A percentile compares a stretch with the other conserved stretches of the same genome.
These are phyloP conservation scores for Phlogophora meticulosa DNA, from an alignment of 2,888 invertebrate genomes.

Conservation along the genomic window DNA sequence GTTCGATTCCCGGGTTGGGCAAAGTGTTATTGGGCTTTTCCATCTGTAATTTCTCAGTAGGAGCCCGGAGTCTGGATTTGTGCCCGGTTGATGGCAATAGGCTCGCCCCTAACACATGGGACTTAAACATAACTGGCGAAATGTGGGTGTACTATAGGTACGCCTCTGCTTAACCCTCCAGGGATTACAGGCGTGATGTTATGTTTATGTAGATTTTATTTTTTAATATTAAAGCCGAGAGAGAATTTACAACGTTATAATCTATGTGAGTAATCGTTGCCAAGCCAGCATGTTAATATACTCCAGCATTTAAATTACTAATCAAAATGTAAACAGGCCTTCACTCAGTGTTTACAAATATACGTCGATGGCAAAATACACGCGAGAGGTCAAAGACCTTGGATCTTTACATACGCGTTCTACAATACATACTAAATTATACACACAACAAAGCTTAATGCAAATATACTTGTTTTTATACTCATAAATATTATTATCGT, in stretches of 20 bases:
- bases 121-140: too few species aligned
- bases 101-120: too few species aligned
- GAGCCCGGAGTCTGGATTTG: too few species aligned
- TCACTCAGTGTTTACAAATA: conserved; percentile 75
- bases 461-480: conserved; percentile 59
- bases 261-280: conserved; percentile 15
- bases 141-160: too few species aligned
- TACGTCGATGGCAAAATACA: conserved; percentile 69
- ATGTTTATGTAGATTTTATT: too few species aligned
- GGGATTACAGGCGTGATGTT: too few species aligned
- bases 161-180: too few species aligned
- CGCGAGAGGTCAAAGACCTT: conserved; percentile 75
- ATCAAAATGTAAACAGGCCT: conserved; percentile 52
- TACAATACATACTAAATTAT: conserved; percentile 42
- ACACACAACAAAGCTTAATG: conserved; percentile 51
- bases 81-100: too few species aligned
- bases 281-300: neutral
- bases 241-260: neutral
- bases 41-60: too few species aligned
- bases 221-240: too few species aligned
- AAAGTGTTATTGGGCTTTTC: too few species aligned
- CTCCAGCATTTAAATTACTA: conserved; percentile 42
- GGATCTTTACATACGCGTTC: conserved; percentile 63
- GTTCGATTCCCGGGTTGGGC: too few species aligned
- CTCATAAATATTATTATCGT: conserved; percentile 51